Evolutionary conservation across 2,888 invertebrate species (phyloP).

Genomic region (Amorpha juglandis): DNA sequence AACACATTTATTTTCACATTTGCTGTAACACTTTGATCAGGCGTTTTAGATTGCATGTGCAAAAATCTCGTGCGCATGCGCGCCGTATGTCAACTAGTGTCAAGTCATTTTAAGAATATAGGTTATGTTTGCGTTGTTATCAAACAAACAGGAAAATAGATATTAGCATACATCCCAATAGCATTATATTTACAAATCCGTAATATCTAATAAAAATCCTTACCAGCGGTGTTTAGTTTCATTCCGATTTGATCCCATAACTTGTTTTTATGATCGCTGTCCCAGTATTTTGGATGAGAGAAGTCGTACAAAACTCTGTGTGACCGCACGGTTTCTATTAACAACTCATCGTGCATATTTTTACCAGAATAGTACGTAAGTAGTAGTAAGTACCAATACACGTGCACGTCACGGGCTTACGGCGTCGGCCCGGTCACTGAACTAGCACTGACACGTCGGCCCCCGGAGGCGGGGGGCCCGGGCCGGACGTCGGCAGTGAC

Average conservation of each 20-base stretch:
- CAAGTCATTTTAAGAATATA: not conserved
- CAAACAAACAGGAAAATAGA: not conserved
- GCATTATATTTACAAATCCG: not conserved
- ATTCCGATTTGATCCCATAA: constrained; percentile 10
- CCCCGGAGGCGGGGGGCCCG: not conserved
- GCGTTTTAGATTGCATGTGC: not conserved
- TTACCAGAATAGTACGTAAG: not conserved
- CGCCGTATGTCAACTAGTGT: not conserved
- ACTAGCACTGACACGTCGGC: not conserved
- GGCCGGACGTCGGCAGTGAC: not conserved
- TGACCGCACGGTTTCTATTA: not conserved
- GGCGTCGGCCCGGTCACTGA: constrained; percentile 9
- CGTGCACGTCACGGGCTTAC: not conserved
- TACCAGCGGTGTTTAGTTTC: not conserved
- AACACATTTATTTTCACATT: not conserved
- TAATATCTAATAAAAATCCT: not conserved
- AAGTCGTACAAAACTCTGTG: constrained; percentile 2
- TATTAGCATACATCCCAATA: no score
- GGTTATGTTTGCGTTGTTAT: not conserved
- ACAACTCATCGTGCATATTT: constrained; percentile 4
- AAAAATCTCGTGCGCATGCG: not conserved
- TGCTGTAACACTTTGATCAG: not conserved
- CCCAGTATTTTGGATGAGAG: constrained; percentile 2
- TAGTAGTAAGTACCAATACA: not conserved
- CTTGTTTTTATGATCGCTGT: constrained; percentile 1